Evolutionary conservation across 2,888 invertebrate species (phyloP).

Genomic region (Chaetogeoica ovagalla): DNA sequence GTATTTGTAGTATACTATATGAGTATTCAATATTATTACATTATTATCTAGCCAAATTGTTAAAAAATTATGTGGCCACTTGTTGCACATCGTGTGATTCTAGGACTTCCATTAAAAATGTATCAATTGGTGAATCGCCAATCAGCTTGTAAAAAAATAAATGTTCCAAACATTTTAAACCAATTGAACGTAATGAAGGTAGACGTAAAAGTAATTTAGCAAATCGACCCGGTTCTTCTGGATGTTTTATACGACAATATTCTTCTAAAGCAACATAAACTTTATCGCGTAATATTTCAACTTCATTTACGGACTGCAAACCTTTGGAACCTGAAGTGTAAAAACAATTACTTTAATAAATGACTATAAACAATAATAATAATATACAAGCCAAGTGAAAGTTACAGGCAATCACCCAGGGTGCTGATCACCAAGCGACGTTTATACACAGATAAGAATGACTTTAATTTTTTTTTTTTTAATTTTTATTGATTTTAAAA

Average conservation of each 20-base stretch:
- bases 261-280: constrained; percentile 94
- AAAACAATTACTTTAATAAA: constrained; percentile 21
- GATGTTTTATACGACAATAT: constrained; percentile 84
- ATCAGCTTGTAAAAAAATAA: constrained; percentile 91
- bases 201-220: constrained; percentile 88
- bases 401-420: too few relatives aligned
- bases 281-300: constrained; percentile 88
- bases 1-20: too few relatives aligned
- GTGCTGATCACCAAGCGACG: too few relatives aligned
- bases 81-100: constrained; percentile 61
- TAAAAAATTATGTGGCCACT: constrained; percentile 28
- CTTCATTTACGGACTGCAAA: constrained; percentile 77
- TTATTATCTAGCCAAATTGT: neutral
- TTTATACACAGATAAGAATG: too few relatives aligned
- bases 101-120: constrained; percentile 80
- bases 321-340: constrained; percentile 77
- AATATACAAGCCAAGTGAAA: too few relatives aligned
- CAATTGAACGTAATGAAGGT: constrained; percentile 87
- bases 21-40: too few relatives aligned
- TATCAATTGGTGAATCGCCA: constrained; percentile 82
- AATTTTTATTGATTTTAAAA: too few relatives aligned
- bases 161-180: constrained; percentile 91
- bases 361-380: neutral
- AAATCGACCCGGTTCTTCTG: constrained; percentile 91
- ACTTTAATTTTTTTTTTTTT: too few relatives aligned